Percentiles rank a stretch among this genome's conserved stretches.
phyloP scores from a whole-genome alignment of 1,140 invertebrate genomes.

The Centruroides sculpturatus region DNA sequence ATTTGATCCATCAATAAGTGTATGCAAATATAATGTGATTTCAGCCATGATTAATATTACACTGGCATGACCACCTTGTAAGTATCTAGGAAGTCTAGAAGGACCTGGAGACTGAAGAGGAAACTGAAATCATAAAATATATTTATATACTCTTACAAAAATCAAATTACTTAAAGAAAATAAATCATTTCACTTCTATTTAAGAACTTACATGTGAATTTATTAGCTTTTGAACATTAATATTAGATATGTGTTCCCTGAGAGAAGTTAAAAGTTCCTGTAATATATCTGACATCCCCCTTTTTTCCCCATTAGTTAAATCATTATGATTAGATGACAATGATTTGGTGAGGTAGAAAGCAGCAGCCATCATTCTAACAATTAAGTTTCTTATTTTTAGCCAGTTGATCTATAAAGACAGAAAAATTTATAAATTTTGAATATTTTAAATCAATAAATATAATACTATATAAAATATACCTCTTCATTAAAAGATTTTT shows the following conservation, averaged over 20 bases:
- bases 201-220: constrained; percentile 4
- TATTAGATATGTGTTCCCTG: constrained; percentile 13
- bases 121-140: constrained; percentile 18
- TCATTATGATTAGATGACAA: constrained; percentile 12
- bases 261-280: constrained; percentile 18
- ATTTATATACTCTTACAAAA: neutral
- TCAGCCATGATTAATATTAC: constrained; percentile 20
- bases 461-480: constrained; percentile 13
- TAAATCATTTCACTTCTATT: neutral
- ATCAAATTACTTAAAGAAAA: neutral
- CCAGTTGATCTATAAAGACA: constrained; percentile 24
- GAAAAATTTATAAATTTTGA: neutral
- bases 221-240: constrained; percentile 1
- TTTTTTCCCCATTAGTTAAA: constrained; percentile 14
- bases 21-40: constrained; percentile 21
- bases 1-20: constrained; percentile 19
- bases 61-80: constrained; percentile 18
- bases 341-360: constrained; percentile 20
- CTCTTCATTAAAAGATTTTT: constrained; percentile 24
- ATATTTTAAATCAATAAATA: neutral
- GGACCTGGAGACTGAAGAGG: constrained; percentile 20
- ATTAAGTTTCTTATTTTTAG: constrained; percentile 22
- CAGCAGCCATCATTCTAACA: constrained; percentile 23
- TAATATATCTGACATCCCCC: constrained; percentile 16
- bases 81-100: constrained; percentile 21